Percentiles rank a stretch among this genome's conserved stretches.
Conservation (phyloP, 2,888 invertebrate genomes). For the Torymus texanus region DNA sequence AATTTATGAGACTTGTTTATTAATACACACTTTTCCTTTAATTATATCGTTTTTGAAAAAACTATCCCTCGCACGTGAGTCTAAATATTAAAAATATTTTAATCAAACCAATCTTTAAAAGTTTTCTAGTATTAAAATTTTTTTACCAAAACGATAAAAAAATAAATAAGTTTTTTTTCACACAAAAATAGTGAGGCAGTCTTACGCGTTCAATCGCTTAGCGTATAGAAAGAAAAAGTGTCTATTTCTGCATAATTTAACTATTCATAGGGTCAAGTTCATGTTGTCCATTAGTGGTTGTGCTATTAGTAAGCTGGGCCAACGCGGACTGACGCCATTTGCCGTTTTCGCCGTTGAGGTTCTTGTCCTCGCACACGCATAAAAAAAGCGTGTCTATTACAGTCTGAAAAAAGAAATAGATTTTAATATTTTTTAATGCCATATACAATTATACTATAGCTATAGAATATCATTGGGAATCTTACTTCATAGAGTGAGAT, state of each 20-base stretch:
- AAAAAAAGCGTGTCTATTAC: slow-evolving; percentile 95
- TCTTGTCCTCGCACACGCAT: slow-evolving; percentile 95
- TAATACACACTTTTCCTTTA: background rate
- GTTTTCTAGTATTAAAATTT: no score
- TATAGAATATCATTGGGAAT: background rate
- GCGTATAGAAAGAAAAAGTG: slow-evolving; percentile 8
- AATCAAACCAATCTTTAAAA: no score
- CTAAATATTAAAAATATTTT: no score
- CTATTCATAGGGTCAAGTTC: slow-evolving; percentile 76
- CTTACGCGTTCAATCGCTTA: no score
- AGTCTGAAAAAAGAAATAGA: slow-evolving; percentile 80
- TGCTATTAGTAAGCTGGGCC: slow-evolving; percentile 67
- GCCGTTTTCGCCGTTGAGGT: slow-evolving; percentile 85
- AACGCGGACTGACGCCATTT: slow-evolving; percentile 72
- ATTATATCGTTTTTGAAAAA: background rate
- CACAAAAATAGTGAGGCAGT: background rate
- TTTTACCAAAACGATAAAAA: background rate
- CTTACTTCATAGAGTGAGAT: slow-evolving; percentile 94
- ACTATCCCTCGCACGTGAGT: no score
- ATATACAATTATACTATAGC: no score
- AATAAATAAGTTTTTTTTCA: background rate
- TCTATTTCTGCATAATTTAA: slow-evolving; percentile 38
- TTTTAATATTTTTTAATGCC: background rate
- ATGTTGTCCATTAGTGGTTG: slow-evolving; percentile 70
- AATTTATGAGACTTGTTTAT: background rate